Evolutionary conservation across 2,888 invertebrate species (phyloP), one percentile per base, ranked within the genome.

Genomic region (Lepidocyrtoides sp.): DNA sequence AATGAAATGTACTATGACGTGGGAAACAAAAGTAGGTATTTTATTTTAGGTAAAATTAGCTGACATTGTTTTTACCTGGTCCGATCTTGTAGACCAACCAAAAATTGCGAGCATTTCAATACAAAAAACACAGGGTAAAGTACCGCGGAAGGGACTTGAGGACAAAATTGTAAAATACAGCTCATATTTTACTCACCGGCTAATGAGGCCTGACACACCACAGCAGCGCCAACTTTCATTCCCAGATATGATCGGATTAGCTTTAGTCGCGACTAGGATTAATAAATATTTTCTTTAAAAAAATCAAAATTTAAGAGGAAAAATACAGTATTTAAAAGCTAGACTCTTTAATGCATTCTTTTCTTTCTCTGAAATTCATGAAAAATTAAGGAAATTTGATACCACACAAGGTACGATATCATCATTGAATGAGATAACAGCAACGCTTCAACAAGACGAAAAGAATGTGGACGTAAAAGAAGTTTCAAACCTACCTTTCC

Each of bases 161-260:
- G 75, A 81, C 84, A 66, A 72, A 85, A 85, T 57, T 14, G 23
- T 77, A 60, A 60, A 72, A 23, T 23, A 72, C 41, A 57, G 23
- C 69, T 60, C 17, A 44, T 75, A 89, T 89, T 57, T 89, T 72
- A 75, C 72, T 89, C 72, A 75, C 20, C 10, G 26, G 48, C 89
- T 89, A 89, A 89, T 89, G 89, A 89, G 63, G 32, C 17, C 84
- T 77, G 89, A 89, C 89, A 89, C 88, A 69, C 57, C 75, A 41
- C 20, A 0, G 23, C 41, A 41, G 60, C 14, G 26, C 14, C 4
- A 12, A 14, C 17, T 10, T 63, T 36, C 41, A 36, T n/a, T 36
- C 72, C 44, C 72, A 44, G 72, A 72, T 72, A 81, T 57, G 36
- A 81, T 60, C 51, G 14, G 8, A 2, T 5, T 51, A 77, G 54